These are phyloP conservation scores for Xestia c-nigrum DNA, from an alignment of 2,888 invertebrate genomes.

Conservation along the genomic window DNA sequence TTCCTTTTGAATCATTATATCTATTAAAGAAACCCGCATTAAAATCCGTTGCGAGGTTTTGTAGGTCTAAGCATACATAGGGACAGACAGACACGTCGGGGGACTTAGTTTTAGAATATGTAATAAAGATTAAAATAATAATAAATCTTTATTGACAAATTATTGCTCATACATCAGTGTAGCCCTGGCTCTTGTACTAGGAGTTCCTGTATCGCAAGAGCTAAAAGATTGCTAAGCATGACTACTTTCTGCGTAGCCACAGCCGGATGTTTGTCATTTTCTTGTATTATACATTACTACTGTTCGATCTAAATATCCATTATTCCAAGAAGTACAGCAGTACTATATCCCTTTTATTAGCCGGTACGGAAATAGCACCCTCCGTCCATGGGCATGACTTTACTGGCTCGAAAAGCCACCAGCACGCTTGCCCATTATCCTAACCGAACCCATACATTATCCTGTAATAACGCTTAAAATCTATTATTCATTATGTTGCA, in stretches of 20 bases:
- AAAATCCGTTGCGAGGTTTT: too few relatives aligned
- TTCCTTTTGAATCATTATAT: too few relatives aligned
- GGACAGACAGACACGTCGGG: too few relatives aligned
- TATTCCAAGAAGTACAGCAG: conserved; percentile 51
- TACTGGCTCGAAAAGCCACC: conserved; percentile 61
- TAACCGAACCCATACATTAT: conserved; percentile 51
- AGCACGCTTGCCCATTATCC: conserved; percentile 51
- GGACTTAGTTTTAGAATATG: too few relatives aligned
- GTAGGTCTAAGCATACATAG: too few relatives aligned
- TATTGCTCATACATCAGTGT: too few relatives aligned
- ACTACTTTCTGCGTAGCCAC: not conserved
- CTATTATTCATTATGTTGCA: conserved; percentile 50
- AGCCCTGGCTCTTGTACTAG: too few relatives aligned
- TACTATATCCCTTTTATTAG: conserved; percentile 56
- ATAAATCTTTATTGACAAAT: too few relatives aligned
- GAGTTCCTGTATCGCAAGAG: too few relatives aligned
- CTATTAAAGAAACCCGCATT: too few relatives aligned
- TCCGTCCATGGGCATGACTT: conserved; percentile 55
- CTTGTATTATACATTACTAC: conserved; percentile 17
- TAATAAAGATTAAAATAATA: too few relatives aligned
- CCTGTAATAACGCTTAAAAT: conserved; percentile 50
- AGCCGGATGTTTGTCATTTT: conserved; percentile 24
- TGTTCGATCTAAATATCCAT: conserved; percentile 38
- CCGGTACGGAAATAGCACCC: conserved; percentile 63
- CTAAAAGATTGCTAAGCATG: not conserved